Conservation (phyloP, 2,113 vertebrate species). For the Lepus americanus region DNA sequence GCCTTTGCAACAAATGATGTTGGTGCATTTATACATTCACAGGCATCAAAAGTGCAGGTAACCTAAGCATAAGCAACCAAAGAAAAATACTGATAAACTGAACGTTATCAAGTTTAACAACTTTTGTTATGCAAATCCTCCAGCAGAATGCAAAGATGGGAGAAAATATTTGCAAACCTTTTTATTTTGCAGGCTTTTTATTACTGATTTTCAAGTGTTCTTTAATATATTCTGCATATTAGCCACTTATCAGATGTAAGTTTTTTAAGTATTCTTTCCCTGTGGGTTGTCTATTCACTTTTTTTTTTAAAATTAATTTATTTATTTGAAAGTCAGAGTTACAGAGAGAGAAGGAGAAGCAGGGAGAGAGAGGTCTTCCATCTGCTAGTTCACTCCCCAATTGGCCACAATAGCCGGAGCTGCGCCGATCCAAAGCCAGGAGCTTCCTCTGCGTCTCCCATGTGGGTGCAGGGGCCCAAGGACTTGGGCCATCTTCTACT, state of each 20-base stretch:
- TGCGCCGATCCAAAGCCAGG: too few relatives aligned
- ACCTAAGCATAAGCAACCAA: background rate
- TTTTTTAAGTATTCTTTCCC: slow-evolving; percentile 34
- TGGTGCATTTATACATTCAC: background rate
- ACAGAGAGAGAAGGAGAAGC: too few relatives aligned
- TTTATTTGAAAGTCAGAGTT: too few relatives aligned
- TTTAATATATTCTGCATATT: background rate
- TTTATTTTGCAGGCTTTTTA: slow-evolving; percentile 40
- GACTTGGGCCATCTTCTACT: too few relatives aligned
- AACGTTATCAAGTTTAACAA: background rate
- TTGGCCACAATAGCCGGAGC: too few relatives aligned
- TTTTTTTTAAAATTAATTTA: too few relatives aligned
- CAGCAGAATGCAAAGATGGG: background rate
- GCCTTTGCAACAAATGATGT: background rate
- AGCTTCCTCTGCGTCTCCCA: too few relatives aligned
- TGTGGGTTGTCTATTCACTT: background rate
- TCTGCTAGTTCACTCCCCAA: too few relatives aligned
- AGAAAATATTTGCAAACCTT: slow-evolving; percentile 37
- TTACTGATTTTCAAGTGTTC: background rate
- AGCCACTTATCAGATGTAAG: background rate
- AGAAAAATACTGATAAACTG: background rate
- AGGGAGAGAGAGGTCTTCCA: too few relatives aligned
- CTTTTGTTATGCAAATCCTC: background rate
- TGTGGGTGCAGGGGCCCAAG: too few relatives aligned
- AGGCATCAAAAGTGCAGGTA: background rate